These are phyloP conservation scores for Thalpophila matura DNA, from an alignment of 2,888 invertebrate genomes.

Conservation along the genomic window DNA sequence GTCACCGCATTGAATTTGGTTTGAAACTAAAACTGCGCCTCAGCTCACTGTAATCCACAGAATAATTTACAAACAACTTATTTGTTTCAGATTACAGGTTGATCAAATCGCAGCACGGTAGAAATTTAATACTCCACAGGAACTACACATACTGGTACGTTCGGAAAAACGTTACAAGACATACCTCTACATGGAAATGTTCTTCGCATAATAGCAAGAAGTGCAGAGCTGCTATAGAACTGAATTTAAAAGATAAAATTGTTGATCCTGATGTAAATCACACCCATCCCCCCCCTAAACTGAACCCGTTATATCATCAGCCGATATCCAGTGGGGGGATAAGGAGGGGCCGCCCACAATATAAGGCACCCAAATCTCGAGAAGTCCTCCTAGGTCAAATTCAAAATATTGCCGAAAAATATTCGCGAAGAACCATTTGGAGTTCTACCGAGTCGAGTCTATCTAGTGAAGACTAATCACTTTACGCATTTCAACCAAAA, in stretches of 20 bases:
- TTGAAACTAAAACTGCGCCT: too few species aligned
- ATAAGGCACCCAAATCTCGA: too few species aligned
- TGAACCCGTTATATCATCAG: slow-evolving; percentile 17
- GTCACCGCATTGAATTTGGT: too few species aligned
- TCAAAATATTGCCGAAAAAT: too few species aligned
- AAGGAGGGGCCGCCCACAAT: too few species aligned
- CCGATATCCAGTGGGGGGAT: too few species aligned
- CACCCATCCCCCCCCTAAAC: slow-evolving; percentile 18
- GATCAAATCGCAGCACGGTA: slow-evolving; percentile 23
- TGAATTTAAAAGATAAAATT: slow-evolving; percentile 18
- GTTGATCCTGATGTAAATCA: slow-evolving; percentile 13
- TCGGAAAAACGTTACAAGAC: slow-evolving; percentile 27
- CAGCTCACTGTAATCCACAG: not conserved
- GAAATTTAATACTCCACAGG: slow-evolving; percentile 30
- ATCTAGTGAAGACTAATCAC: too few species aligned
- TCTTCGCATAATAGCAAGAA: slow-evolving; percentile 40
- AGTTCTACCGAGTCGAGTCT: too few species aligned
- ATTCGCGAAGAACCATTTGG: too few species aligned
- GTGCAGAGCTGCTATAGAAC: slow-evolving; percentile 31
- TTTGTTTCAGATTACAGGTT: slow-evolving; percentile 26
- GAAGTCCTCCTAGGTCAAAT: too few species aligned
- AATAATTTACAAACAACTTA: not conserved
- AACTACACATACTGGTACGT: slow-evolving; percentile 32
- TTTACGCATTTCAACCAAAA: too few species aligned
- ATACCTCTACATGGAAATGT: slow-evolving; percentile 37